Evolutionary conservation across 2,797 vertebrate species (phyloP).

Genomic region (Lepidocolaptes lacrymiger): DNA sequence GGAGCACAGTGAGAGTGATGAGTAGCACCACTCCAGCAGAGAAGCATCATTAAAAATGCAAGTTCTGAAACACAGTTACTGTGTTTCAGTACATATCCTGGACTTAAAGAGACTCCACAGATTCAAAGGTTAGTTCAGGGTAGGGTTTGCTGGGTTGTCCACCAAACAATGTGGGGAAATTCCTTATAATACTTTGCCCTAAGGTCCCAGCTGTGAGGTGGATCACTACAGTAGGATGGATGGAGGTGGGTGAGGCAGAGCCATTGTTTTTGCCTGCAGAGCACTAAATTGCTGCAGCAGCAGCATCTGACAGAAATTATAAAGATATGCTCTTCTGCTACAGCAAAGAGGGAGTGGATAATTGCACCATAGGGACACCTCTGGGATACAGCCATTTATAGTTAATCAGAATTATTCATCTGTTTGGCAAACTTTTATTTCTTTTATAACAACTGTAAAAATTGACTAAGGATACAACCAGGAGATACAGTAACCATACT

Average conservation of each 20-base stretch:
- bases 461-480: background rate
- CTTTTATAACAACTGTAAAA: constrained; percentile 58
- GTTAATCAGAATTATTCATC: constrained; percentile 65
- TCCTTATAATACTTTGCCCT: background rate
- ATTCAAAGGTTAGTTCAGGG: background rate
- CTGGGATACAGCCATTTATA: constrained; percentile 47
- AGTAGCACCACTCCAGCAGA: background rate
- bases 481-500: constrained; percentile 11
- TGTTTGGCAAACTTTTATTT: constrained; percentile 66
- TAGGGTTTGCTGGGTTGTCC: background rate
- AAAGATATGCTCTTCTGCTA: background rate
- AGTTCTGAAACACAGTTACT: background rate
- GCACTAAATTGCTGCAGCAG: background rate
- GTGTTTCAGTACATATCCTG: background rate
- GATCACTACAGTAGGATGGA: background rate
- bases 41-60: background rate
- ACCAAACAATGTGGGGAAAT: background rate
- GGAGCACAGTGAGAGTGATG: background rate
- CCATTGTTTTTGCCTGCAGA: background rate
- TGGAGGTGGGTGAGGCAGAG: background rate
- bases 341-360: background rate
- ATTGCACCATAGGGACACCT: background rate
- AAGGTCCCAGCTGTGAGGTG: background rate
- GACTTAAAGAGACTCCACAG: background rate
- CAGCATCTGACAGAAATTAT: background rate